Evolutionary conservation across 2,888 invertebrate genomes (phyloP).

Genomic region (Agrotis clavis): DNA sequence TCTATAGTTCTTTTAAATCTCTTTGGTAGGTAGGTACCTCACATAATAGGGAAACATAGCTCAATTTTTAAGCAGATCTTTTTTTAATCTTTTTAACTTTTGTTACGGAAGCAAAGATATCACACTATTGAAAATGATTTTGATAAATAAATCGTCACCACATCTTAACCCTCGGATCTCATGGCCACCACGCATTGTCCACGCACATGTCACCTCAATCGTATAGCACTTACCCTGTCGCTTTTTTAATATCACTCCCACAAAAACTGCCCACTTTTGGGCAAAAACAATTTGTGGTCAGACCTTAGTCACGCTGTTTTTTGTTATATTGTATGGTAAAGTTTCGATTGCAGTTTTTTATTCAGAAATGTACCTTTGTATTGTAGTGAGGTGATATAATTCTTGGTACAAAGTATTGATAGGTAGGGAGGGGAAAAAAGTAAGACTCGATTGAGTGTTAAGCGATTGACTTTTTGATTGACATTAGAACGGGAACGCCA

Average conservation of each 20-base stretch:
- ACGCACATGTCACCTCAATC: constrained; percentile 84
- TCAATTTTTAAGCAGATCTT: too few species aligned
- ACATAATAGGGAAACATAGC: too few species aligned
- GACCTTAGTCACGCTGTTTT: constrained; percentile 70
- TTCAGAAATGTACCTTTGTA: constrained; percentile 41
- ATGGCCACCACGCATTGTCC: constrained; percentile 74
- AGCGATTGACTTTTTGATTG: constrained; percentile 15
- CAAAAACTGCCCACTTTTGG: constrained; percentile 78
- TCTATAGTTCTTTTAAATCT: too few species aligned
- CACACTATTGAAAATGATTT: too few species aligned
- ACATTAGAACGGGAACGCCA: not conserved
- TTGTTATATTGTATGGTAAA: constrained; percentile 70
- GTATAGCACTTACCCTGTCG: constrained; percentile 83
- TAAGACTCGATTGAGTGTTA: constrained; percentile 25
- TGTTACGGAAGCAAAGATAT: too few species aligned
- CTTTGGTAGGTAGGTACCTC: too few species aligned
- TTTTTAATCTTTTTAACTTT: too few species aligned
- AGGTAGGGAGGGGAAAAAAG: not conserved
- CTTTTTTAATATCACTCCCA: constrained; percentile 85
- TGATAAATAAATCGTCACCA: too few species aligned
- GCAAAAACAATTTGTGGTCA: constrained; percentile 82
- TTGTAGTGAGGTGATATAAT: constrained; percentile 8
- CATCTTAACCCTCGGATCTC: constrained; percentile 52
- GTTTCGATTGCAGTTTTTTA: constrained; percentile 34
- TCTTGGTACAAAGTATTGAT: constrained; percentile 26